phyloP scores from a whole-genome alignment of 1,140 invertebrate species.

The Atta cephalotes region DNA sequence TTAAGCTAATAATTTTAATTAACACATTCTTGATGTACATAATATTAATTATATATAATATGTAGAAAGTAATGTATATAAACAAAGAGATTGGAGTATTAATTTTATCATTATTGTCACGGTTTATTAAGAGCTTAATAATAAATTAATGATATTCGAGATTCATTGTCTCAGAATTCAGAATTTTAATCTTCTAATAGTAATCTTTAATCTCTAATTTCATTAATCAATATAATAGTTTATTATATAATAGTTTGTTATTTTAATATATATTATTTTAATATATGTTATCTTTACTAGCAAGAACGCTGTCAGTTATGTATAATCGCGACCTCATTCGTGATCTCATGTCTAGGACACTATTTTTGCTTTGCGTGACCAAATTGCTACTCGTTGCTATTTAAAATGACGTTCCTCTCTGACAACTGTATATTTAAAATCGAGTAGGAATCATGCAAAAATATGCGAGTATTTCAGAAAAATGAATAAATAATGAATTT shows the following conservation, averaged over 20 bases:
- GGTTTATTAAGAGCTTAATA: neutral
- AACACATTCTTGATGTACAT: neutral
- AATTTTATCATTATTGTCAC: neutral
- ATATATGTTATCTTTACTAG: conserved; percentile 1
- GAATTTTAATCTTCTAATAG: neutral
- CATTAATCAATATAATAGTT: neutral
- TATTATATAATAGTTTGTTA: no score
- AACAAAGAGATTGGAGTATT: conserved; percentile 15
- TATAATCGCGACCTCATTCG: conserved; percentile 10
- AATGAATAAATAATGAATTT: neutral
- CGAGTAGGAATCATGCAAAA: conserved; percentile 17
- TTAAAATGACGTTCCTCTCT: conserved; percentile 45
- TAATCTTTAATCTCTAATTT: no score
- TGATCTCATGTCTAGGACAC: conserved; percentile 30
- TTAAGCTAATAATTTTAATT: conserved; percentile 2
- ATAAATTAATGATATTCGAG: neutral
- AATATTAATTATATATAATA: neutral
- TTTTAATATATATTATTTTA: neutral
- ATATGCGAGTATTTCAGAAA: neutral
- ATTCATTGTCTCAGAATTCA: neutral
- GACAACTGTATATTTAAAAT: conserved; percentile 45
- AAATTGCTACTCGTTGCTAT: conserved; percentile 18
- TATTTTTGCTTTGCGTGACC: conserved; percentile 38
- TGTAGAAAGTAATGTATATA: conserved; percentile 14
- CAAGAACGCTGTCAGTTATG: neutral